These are phyloP conservation scores for Drosophila parabipectinata DNA, from an alignment of 1,140 invertebrate species.

Conservation along the genomic window DNA sequence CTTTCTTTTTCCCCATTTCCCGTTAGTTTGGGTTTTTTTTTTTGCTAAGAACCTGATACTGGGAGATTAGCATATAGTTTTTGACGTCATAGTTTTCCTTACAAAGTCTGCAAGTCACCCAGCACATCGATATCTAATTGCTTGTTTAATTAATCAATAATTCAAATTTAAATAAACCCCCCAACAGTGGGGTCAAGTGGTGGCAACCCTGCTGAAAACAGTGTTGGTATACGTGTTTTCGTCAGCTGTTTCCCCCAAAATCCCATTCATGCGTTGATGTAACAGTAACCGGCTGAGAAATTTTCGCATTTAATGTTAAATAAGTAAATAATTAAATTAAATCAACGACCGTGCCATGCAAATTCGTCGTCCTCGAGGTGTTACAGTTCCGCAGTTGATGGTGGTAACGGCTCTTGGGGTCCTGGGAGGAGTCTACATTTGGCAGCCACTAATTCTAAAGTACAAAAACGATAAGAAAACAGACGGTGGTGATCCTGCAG, in stretches of 20 bases:
- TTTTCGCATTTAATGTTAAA: conserved; percentile 18
- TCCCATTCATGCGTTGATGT: conserved; percentile 29
- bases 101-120: background rate
- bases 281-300: conserved; percentile 41
- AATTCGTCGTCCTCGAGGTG: conserved; percentile 82
- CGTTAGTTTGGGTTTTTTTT: no score
- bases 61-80: no score
- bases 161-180: conserved; percentile 9
- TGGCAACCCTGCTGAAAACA: conserved; percentile 23
- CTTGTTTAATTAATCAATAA: conserved; percentile 4
- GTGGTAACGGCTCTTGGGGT: conserved; percentile 81
- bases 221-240: conserved; percentile 2
- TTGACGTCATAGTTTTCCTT: conserved; percentile 1
- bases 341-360: conserved; percentile 62
- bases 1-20: no score
- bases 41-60: no score
- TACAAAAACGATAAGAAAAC: conserved; percentile 59
- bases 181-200: background rate
- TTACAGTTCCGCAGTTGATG: conserved; percentile 82
- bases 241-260: conserved; percentile 7
- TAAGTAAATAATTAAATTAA: conserved; percentile 7
- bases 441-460: conserved; percentile 77
- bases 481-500: conserved; percentile 18
- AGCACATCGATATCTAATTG: background rate
- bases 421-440: conserved; percentile 83